Conservation (phyloP, 2,888 invertebrate species). For the Acleris holmiana region DNA sequence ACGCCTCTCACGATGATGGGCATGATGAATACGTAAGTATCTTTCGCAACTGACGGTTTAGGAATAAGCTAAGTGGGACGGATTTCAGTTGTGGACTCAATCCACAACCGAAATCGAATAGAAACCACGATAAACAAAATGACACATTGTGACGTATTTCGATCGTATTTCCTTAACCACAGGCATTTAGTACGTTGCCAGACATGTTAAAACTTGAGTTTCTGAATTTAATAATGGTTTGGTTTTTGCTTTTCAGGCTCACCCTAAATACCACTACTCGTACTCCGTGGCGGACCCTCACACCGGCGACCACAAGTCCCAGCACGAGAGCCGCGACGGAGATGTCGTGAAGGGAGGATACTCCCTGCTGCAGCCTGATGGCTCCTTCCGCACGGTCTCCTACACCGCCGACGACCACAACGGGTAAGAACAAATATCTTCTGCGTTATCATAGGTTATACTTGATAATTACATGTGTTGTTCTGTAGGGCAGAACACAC, state of each 20-base stretch:
- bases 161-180: too few relatives aligned
- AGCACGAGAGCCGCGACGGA: constrained; percentile 85
- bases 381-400: constrained; percentile 85
- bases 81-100: not conserved
- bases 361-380: constrained; percentile 85
- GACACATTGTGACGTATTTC: too few relatives aligned
- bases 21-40: constrained; percentile 53
- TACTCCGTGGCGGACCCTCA: constrained; percentile 85
- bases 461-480: too few relatives aligned
- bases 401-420: constrained; percentile 85
- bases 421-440: constrained; percentile 65
- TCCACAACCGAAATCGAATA: too few relatives aligned
- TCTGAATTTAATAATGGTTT: not conserved
- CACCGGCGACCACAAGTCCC: constrained; percentile 86
- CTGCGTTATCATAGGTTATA: constrained; percentile 13
- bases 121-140: too few relatives aligned
- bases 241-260: constrained; percentile 63
- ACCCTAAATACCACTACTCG: constrained; percentile 85
- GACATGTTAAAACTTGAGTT: too few relatives aligned
- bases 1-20: constrained; percentile 43
- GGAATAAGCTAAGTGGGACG: not conserved
- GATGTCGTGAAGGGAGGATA: constrained; percentile 87
- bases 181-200: too few relatives aligned
- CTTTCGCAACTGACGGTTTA: not conserved
- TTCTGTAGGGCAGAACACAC: not conserved